Conservation (phyloP, 2,797 vertebrate species). For the Sebastolobus alascanus region DNA sequence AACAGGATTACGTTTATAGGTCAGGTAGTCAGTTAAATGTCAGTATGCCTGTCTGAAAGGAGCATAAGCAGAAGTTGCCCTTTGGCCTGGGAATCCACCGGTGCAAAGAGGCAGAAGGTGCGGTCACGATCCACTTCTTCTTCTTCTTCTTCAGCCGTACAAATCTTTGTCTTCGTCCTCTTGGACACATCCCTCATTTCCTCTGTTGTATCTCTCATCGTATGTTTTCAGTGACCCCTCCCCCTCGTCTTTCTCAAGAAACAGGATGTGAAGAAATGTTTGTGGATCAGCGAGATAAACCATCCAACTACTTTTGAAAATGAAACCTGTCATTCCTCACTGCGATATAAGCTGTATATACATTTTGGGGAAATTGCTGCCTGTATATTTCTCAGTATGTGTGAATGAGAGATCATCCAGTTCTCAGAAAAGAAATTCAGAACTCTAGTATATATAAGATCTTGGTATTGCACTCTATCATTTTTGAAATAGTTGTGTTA, state of each 20-base stretch:
- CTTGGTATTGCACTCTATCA: not conserved
- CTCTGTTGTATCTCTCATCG: slow-evolving; percentile 13
- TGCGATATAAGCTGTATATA: not conserved
- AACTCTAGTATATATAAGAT: not conserved
- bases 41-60: not conserved
- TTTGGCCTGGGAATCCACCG: slow-evolving; percentile 27
- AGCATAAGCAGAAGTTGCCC: slow-evolving; percentile 28
- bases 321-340: slow-evolving; percentile 9
- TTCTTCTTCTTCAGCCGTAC: slow-evolving; percentile 2
- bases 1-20: not conserved
- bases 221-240: not conserved
- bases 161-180: slow-evolving; percentile 26
- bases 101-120: slow-evolving; percentile 3
- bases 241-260: not conserved
- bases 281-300: slow-evolving; percentile 18
- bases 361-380: slow-evolving; percentile 4
- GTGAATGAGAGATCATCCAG: not conserved
- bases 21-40: slow-evolving; percentile 1
- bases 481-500: not conserved
- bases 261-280: slow-evolving; percentile 47
- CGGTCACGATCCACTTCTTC: not conserved
- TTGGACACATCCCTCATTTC: slow-evolving; percentile 41
- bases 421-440: not conserved
- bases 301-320: not conserved
- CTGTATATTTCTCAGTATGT: not conserved